phyloP scores from a whole-genome alignment of 2,888 invertebrate species.

The Flexamia atlantica region DNA sequence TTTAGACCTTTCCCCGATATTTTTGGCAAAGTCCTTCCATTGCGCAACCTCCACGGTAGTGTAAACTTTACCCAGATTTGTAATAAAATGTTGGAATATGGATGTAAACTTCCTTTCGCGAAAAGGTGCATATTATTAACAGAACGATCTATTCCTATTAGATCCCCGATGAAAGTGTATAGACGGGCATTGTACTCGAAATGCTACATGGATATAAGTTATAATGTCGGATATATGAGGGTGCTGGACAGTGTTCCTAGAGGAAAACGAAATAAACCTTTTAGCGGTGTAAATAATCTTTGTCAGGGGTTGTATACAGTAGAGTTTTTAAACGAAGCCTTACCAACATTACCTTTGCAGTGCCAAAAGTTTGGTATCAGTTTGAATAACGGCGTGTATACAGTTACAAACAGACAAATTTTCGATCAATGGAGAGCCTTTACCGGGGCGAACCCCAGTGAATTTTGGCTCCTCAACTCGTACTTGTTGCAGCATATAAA shows the following conservation, averaged over 20 bases:
- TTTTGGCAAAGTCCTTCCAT: neutral
- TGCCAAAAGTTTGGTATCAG: slow-evolving; percentile 9
- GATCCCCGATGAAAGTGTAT: neutral
- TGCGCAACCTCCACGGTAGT: slow-evolving; percentile 7
- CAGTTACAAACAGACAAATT: neutral
- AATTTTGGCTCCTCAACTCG: neutral
- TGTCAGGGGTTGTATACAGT: neutral
- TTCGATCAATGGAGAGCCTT: neutral
- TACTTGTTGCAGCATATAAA: no score
- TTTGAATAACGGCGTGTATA: neutral
- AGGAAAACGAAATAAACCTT: neutral
- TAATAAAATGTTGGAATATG: slow-evolving; percentile 15
- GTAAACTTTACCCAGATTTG: slow-evolving; percentile 12
- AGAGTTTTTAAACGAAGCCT: slow-evolving; percentile 15
- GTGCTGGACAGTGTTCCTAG: neutral
- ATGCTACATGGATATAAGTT: slow-evolving; percentile 24
- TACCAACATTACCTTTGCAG: neutral
- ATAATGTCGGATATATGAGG: neutral
- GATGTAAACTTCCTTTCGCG: neutral
- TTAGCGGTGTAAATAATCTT: neutral
- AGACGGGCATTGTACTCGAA: neutral
- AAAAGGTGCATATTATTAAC: neutral
- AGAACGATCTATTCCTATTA: slow-evolving; percentile 35
- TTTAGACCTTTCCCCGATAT: slow-evolving; percentile 19
- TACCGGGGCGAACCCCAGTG: neutral